Evolutionary conservation across 2,888 invertebrate genomes (phyloP).

Genomic region (Bellardia pandia): DNA sequence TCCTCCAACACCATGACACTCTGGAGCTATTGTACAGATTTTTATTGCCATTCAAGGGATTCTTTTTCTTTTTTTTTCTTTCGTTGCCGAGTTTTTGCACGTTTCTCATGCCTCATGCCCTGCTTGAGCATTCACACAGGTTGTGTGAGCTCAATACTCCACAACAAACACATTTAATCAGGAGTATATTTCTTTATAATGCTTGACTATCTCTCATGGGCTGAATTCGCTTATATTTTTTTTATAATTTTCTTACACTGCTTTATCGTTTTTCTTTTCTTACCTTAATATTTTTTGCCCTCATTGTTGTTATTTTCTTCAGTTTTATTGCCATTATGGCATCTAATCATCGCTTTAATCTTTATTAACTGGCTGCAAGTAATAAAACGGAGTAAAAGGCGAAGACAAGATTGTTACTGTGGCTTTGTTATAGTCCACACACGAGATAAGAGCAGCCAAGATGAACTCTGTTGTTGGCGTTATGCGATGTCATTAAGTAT

Average conservation of each 20-base stretch:
- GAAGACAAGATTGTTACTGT: neutral
- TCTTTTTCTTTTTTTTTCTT: neutral
- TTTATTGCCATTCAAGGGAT: slow-evolving; percentile 51
- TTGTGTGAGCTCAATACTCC: neutral
- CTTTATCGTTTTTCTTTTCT: neutral
- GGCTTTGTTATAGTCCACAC: slow-evolving; percentile 20
- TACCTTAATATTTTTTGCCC: slow-evolving; percentile 7
- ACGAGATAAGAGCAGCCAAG: neutral
- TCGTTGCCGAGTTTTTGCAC: neutral
- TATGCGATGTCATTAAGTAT: slow-evolving; percentile 37
- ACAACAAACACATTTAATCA: slow-evolving; percentile 36
- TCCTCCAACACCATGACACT: neutral
- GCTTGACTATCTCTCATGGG: slow-evolving; percentile 18
- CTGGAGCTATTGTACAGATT: slow-evolving; percentile 39
- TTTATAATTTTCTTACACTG: neutral
- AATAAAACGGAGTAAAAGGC: slow-evolving; percentile 3
- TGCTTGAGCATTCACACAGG: slow-evolving; percentile 6
- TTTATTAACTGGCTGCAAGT: slow-evolving; percentile 49
- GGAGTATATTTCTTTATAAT: slow-evolving; percentile 49
- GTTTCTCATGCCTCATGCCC: neutral
- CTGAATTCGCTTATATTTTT: slow-evolving; percentile 13
- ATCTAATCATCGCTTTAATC: slow-evolving; percentile 58
- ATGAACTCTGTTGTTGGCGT: neutral
- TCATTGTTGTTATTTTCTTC: slow-evolving; percentile 25
- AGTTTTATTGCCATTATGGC: slow-evolving; percentile 44